Evolutionary conservation across 92 coral and sea anemone species (phyloP), one percentile per base, ranked within the genome.

Genomic region (Umimayanthus chanpuru): DNA sequence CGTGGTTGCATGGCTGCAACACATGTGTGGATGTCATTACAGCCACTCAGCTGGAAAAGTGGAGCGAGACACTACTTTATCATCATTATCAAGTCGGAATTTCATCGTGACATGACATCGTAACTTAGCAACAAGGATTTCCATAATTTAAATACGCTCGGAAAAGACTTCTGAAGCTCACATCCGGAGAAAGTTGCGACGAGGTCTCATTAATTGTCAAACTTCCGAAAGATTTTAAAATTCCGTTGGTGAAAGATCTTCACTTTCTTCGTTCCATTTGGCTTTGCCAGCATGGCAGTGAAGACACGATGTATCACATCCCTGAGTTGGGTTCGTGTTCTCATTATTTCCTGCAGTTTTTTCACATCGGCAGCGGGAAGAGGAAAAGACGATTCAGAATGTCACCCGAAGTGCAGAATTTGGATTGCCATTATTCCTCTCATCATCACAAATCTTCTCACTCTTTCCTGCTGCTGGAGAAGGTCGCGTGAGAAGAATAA

Each of bases 381-480:
- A 29, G 71, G 23, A 25, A 29, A 3, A 14, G 84, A 55, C 39
- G 29, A 55, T 30, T 5, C 38, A 18, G 71, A 80, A 6, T 80
- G 84, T 32, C 49, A 55, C 39, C 40, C 41, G 23, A 77, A 77
- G 61, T 79, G 83, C 66, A 55, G 71, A 79, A 9, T 55, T 28
- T 80, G 84, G 84, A 32, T 80, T 14, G 84, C 84, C 8, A 80
- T 80, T 29, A 10, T 56, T 29, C 72, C 72, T 15, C 70, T 80
- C 38, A 6, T 80, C 71, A 29, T 80, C 67, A 80, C 84, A 7
- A 80, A 80, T 29, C 65, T 80, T 29, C 20, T 80, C 70, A 80
- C 84, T 0, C 15, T 80, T 9, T 26, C 84, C 1, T 80, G 84
- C 40, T 80, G 84, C 29, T 80, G 39, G 70, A 80, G 71, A 21